Evolutionary conservation across 2,888 invertebrate genomes (phyloP).

Genomic region (Glomeris marginata): DNA sequence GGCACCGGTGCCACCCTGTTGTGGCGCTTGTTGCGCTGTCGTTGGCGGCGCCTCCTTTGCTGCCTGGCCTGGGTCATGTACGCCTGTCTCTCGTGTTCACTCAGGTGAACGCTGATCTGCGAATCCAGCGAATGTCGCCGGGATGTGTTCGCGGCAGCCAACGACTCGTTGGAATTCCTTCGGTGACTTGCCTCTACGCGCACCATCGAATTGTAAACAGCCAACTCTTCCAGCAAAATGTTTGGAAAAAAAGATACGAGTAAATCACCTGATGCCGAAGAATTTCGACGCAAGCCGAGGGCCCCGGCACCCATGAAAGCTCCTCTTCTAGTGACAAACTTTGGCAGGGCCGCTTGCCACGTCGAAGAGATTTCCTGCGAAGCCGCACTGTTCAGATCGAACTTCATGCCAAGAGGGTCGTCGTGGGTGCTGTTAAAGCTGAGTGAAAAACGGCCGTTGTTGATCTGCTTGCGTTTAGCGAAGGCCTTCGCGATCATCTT

Average conservation of each 20-base stretch:
- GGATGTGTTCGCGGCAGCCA: conserved; percentile 7
- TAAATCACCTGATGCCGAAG: conserved; percentile 30
- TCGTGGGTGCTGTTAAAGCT: conserved; percentile 72
- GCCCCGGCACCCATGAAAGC: conserved; percentile 49
- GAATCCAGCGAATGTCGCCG: conserved; percentile 74
- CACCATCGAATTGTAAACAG: too few species aligned
- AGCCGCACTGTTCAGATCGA: conserved; percentile 45
- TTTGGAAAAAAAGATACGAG: not conserved
- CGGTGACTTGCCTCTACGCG: not conserved
- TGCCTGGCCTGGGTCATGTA: conserved; percentile 13
- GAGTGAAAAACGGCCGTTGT: conserved; percentile 70
- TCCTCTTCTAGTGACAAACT: conserved; percentile 66
- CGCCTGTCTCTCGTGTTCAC: conserved; percentile 11
- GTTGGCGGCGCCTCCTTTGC: conserved; percentile 11
- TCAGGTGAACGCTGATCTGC: conserved; percentile 33
- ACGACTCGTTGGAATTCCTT: too few species aligned
- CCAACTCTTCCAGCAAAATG: too few species aligned
- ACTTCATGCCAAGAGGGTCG: conserved; percentile 59
- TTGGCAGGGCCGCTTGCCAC: conserved; percentile 80
- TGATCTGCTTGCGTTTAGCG: conserved; percentile 68
- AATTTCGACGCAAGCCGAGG: conserved; percentile 35
- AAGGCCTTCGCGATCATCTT: conserved; percentile 83
- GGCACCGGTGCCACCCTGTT: conserved; percentile 3
- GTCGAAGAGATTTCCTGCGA: conserved; percentile 74
- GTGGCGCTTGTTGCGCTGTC: conserved; percentile 6